Evolutionary conservation across 2,888 invertebrate species (phyloP), one percentile per base, ranked within the genome.

Genomic region (Salpingus planirostris): DNA sequence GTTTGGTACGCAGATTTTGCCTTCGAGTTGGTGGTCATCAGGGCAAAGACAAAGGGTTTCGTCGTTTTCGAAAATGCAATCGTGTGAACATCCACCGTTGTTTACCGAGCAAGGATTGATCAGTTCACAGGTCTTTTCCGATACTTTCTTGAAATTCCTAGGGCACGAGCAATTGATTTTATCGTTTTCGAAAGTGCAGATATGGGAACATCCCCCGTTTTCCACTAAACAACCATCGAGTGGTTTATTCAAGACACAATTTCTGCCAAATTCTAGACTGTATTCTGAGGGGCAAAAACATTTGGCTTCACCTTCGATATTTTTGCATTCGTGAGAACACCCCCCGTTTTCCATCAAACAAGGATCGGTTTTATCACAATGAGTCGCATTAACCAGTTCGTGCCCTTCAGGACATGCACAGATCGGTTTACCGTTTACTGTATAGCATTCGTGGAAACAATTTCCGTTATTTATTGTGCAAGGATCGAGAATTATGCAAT

Each of bases 371-470:
- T 63, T 59, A 3, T 62, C 34, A 34, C 59, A 59, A 5, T 30
- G 38, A 3, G 46, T 49, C 15, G 34, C 29, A 42, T 71, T 66
- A 12, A 63, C 59, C 38, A 64, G 44, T 36, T 53, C 51, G 36
- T 62, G 55, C 6, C 62, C 64, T 4, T 56, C 49, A 0, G 68
- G 66, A 38, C 73, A 73, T 10, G 57, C 44, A 44, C 73, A 73
- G 21, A 55, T 53, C 13, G 65, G 65, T 22, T 65, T 61, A 2
- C 68, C 70, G 22, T 62, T 54, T 1, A 64, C 60, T 4, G 11
- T 59, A 61, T 39, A 34, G 38, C 77, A 76, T 13, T 55, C 56
- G 40, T 71, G 68, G 1, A 70, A 69, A 52, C 78, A 78, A n/a
- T 73, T 73, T 1, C 73, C 74, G 40, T 76, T 74, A 25, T 65